phyloP scores from a whole-genome alignment of 2,797 vertebrate species.

The Thaleichthys pacificus region DNA sequence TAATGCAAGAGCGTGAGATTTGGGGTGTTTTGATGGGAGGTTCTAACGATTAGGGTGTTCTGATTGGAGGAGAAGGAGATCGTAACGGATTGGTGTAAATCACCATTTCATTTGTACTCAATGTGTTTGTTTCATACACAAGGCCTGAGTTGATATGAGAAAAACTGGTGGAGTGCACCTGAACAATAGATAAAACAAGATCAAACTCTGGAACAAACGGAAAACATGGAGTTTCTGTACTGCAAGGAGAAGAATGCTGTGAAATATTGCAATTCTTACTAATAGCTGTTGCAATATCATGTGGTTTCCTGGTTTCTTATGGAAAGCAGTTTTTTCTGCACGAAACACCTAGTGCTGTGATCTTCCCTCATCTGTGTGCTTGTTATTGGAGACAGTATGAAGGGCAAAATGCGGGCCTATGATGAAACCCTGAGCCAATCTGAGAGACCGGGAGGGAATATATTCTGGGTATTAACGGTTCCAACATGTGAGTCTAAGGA shows the following conservation, averaged over 20 bases:
- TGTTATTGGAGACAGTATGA: constrained; percentile 48
- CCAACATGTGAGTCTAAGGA: constrained; percentile 60
- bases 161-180: no score
- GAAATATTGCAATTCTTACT: constrained; percentile 2
- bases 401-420: constrained; percentile 44
- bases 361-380: constrained; percentile 28
- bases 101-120: no score
- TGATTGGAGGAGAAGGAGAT: no score
- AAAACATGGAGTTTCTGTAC: no score
- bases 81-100: no score
- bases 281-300: background rate
- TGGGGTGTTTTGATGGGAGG: no score
- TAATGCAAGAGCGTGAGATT: no score
- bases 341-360: constrained; percentile 28
- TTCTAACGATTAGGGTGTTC: no score
- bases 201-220: no score
- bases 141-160: no score
- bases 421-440: constrained; percentile 58
- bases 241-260: background rate
- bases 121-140: no score
- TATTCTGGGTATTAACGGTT: constrained; percentile 64
- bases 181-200: no score
- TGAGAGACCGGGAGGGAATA: constrained; percentile 49
- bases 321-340: constrained; percentile 5
- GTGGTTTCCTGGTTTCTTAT: constrained; percentile 14